Conservation (phyloP, 2,797 vertebrate genomes). For the Microctenopoma lineatum region DNA sequence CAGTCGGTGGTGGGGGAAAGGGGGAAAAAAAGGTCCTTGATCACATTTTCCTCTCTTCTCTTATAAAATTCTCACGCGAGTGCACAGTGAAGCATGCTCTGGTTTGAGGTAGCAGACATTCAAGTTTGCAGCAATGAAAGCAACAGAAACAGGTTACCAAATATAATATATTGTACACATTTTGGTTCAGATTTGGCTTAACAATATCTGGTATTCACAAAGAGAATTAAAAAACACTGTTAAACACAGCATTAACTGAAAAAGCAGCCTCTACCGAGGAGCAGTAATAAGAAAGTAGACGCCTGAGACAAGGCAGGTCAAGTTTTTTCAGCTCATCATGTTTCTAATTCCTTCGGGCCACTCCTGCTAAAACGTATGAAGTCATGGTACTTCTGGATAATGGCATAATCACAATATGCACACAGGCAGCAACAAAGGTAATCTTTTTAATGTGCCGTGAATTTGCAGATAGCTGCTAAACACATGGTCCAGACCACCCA, state of each 20-base stretch:
- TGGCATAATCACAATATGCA: slow-evolving; percentile 18
- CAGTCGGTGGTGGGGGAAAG: slow-evolving; percentile 28
- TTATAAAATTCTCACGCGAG: slow-evolving; percentile 22
- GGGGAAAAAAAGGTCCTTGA: slow-evolving; percentile 12
- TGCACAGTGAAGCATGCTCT: slow-evolving; percentile 1
- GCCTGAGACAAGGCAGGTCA: slow-evolving; percentile 37
- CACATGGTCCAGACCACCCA: slow-evolving; percentile 52
- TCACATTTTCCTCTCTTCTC: slow-evolving; percentile 22
- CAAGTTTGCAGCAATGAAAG: slow-evolving; percentile 29
- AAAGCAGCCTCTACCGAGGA: slow-evolving; percentile 15
- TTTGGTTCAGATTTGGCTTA: slow-evolving; percentile 25
- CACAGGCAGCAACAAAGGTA: slow-evolving; percentile 13
- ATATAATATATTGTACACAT: slow-evolving; percentile 47
- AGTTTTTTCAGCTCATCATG: slow-evolving; percentile 19
- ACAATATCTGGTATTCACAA: slow-evolving; percentile 36
- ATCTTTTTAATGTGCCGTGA: slow-evolving; percentile 34
- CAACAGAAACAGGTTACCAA: slow-evolving; percentile 37
- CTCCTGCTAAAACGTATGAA: slow-evolving; percentile 16
- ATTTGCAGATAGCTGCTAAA: slow-evolving; percentile 34
- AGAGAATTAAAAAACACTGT: slow-evolving; percentile 31
- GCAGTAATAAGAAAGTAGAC: slow-evolving; percentile 5
- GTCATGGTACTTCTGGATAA: slow-evolving; percentile 33
- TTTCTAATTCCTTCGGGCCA: slow-evolving; percentile 11
- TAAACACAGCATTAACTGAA: slow-evolving; percentile 4
- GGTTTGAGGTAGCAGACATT: neutral